These are phyloP conservation scores for Spatulosminthurus flaviceps DNA, from an alignment of 2,888 invertebrate genomes.

Conservation along the genomic window DNA sequence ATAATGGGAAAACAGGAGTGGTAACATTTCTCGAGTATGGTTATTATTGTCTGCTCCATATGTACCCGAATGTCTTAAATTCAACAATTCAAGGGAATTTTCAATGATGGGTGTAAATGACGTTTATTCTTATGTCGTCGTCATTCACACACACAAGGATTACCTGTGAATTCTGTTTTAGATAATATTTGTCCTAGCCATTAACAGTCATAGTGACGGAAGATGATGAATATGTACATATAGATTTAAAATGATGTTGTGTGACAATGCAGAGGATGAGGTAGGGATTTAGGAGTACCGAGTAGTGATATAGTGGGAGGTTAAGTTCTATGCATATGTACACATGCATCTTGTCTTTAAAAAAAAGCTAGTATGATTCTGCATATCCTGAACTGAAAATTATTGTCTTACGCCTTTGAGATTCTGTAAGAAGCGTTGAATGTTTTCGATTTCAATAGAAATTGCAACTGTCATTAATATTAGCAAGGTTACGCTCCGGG, in stretches of 20 bases:
- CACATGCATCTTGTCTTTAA: too few species aligned
- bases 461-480: conserved; percentile 14
- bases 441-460: conserved; percentile 14
- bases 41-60: too few species aligned
- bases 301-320: neutral
- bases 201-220: neutral
- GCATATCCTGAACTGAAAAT: too few species aligned
- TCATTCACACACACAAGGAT: neutral
- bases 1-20: too few species aligned
- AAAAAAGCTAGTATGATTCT: too few species aligned
- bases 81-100: too few species aligned
- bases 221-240: conserved; percentile 3
- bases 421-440: neutral
- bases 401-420: neutral
- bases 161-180: neutral
- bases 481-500: conserved; percentile 18
- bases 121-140: neutral
- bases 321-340: too few species aligned
- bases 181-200: conserved; percentile 20
- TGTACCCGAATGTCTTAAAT: too few species aligned
- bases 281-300: conserved; percentile 10
- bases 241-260: neutral
- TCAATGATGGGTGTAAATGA: too few species aligned
- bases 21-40: too few species aligned
- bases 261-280: neutral